Conservation (phyloP, 2,113 vertebrate species). For the Indicator indicator region DNA sequence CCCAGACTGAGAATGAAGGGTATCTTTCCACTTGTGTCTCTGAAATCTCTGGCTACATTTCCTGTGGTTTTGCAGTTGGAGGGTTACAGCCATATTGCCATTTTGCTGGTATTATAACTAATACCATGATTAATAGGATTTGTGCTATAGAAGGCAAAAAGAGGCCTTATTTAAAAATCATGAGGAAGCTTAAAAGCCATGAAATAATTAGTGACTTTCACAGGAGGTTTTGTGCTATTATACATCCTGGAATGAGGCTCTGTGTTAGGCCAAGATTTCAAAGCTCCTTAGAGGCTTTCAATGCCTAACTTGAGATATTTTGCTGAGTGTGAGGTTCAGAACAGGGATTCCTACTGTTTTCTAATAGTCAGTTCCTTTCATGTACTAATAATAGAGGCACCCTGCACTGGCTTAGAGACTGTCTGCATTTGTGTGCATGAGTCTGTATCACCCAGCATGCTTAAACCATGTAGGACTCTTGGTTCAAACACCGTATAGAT, state of each 20-base stretch:
- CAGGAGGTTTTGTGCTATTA: conserved; percentile 54
- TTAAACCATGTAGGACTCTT: neutral
- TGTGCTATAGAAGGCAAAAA: conserved; percentile 33
- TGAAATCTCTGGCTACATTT: conserved; percentile 11
- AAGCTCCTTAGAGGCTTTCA: conserved; percentile 34
- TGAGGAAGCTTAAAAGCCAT: conserved; percentile 54
- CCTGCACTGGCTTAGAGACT: neutral
- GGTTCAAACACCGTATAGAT: neutral
- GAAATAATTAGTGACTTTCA: conserved; percentile 65
- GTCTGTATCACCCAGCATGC: neutral
- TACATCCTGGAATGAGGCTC: conserved; percentile 25
- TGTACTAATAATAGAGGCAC: neutral
- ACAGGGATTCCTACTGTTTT: neutral
- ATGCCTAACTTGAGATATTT: conserved; percentile 4
- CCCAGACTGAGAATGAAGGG: neutral
- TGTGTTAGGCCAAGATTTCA: conserved; percentile 48
- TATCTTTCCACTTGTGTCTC: neutral
- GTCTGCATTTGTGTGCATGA: neutral
- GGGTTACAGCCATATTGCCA: neutral
- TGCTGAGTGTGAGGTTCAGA: neutral
- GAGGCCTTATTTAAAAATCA: conserved; percentile 56
- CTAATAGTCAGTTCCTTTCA: conserved; percentile 37
- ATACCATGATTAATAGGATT: conserved; percentile 56
- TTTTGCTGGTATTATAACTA: conserved; percentile 52
- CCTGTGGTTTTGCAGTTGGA: conserved; percentile 44